Evolutionary conservation across 1,140 invertebrate species (phyloP).

Genomic region (Drosophila asahinai): DNA sequence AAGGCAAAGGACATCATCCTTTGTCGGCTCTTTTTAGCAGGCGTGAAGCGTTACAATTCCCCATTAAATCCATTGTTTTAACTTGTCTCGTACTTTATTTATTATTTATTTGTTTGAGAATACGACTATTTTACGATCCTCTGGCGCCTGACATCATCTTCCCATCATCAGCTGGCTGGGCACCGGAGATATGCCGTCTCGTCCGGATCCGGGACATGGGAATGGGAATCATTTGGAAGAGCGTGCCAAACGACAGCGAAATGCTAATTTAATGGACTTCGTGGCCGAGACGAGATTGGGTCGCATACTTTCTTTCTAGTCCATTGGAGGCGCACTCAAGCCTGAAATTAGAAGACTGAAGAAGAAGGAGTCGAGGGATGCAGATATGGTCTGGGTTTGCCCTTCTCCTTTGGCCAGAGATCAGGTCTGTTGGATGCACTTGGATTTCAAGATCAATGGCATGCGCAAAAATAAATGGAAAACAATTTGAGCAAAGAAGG

Average conservation of each 20-base stretch:
- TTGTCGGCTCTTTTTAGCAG: conserved; percentile 62
- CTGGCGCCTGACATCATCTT: conserved; percentile 60
- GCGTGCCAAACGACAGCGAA: conserved; percentile 58
- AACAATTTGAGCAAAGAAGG: too few relatives aligned
- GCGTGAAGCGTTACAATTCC: conserved; percentile 74
- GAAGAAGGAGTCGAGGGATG: conserved; percentile 18
- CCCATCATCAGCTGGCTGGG: conserved; percentile 10
- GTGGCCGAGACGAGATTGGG: conserved; percentile 28
- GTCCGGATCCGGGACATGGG: conserved; percentile 35
- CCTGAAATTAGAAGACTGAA: conserved; percentile 65
- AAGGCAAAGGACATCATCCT: conserved; percentile 13
- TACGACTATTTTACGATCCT: conserved; percentile 63
- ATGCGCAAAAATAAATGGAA: background rate
- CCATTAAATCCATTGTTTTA: conserved; percentile 47
- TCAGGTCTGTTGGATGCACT: conserved; percentile 12
- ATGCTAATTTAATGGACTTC: conserved; percentile 65
- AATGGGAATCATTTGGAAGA: conserved; percentile 26
- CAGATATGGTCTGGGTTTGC: conserved; percentile 5
- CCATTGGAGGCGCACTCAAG: conserved; percentile 62
- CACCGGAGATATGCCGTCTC: conserved; percentile 76
- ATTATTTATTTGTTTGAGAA: conserved; percentile 56
- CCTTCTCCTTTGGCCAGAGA: conserved; percentile 6
- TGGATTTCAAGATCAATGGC: conserved; percentile 40
- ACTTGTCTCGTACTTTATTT: conserved; percentile 22
- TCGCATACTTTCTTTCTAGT: conserved; percentile 67